Percentiles rank a stretch among this genome's conserved stretches.
phyloP scores from a whole-genome alignment of 1,140 invertebrate species.

The Micrasema minimum region DNA sequence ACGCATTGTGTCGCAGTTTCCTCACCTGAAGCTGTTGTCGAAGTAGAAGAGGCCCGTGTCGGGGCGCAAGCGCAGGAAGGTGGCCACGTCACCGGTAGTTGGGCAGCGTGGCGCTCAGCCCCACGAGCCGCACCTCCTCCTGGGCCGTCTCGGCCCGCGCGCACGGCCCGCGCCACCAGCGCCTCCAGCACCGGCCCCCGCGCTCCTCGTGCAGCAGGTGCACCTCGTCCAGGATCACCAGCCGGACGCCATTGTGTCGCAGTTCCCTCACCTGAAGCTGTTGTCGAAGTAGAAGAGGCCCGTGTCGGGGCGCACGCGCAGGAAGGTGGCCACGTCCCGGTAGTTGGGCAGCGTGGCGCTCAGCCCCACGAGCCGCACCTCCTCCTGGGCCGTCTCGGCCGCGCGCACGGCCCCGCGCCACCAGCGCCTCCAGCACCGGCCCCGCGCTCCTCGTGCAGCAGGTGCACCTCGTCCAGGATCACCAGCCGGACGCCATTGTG shows the following conservation, averaged over 20 bases:
- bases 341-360: conserved; percentile 99
- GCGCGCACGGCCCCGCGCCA: conserved; percentile 95
- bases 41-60: conserved; percentile 97
- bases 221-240: conserved; percentile 99
- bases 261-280: conserved; percentile 75
- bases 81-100: conserved; percentile 98
- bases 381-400: conserved; percentile 95
- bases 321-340: conserved; percentile 95
- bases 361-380: conserved; percentile 94
- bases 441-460: conserved; percentile 98
- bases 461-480: conserved; percentile 99
- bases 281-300: conserved; percentile 99
- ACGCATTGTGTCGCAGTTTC: too few relatives aligned
- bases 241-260: conserved; percentile 75
- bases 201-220: conserved; percentile 98
- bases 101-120: conserved; percentile 96
- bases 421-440: conserved; percentile 95
- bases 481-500: conserved; percentile 94
- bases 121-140: conserved; percentile 95
- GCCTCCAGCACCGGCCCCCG: conserved; percentile 96
- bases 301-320: conserved; percentile 89
- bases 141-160: conserved; percentile 95
- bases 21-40: conserved; percentile 91
- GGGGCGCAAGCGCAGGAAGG: conserved; percentile 89
- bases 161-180: conserved; percentile 92